These are phyloP conservation scores for Saguinus midas DNA, from an alignment of 2,113 vertebrate species.

Conservation along the genomic window DNA sequence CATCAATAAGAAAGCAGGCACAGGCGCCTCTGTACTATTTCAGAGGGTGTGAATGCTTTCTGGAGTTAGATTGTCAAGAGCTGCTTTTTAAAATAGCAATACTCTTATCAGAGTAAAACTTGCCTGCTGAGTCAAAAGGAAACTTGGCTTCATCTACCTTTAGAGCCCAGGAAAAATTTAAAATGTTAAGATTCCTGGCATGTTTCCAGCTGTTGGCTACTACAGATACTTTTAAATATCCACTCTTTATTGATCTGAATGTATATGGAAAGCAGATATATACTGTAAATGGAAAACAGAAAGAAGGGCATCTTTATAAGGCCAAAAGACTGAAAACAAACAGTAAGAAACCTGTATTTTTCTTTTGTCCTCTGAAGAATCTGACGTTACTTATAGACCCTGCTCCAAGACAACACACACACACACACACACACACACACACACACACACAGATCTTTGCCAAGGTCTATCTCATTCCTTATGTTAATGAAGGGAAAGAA, in stretches of 20 bases:
- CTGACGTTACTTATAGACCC: not conserved
- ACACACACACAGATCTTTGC: not conserved
- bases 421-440: not conserved
- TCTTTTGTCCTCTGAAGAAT: constrained; percentile 57
- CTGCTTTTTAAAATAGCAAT: constrained; percentile 71
- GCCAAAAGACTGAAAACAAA: constrained; percentile 57
- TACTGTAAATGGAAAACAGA: constrained; percentile 65
- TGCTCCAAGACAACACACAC: not conserved
- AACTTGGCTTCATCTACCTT: constrained; percentile 64
- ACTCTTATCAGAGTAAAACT: constrained; percentile 71
- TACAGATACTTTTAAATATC: constrained; percentile 69
- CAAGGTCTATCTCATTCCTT: not conserved
- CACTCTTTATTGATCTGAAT: constrained; percentile 66
- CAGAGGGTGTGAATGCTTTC: constrained; percentile 66
- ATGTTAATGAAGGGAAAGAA: constrained; percentile 21
- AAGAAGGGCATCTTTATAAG: constrained; percentile 54
- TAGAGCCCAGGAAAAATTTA: constrained; percentile 62
- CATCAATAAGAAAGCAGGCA: constrained; percentile 69
- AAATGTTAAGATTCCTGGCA: constrained; percentile 70
- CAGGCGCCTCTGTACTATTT: constrained; percentile 59
- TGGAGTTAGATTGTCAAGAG: constrained; percentile 65
- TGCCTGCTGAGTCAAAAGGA: constrained; percentile 74
- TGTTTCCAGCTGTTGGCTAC: constrained; percentile 64
- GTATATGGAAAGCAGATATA: constrained; percentile 58
- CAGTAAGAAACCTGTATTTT: constrained; percentile 57